Percentiles rank a stretch among this genome's conserved stretches.
These are phyloP conservation scores for Cephus sareptanus DNA, from an alignment of 2,888 invertebrate genomes.

Conservation along the genomic window DNA sequence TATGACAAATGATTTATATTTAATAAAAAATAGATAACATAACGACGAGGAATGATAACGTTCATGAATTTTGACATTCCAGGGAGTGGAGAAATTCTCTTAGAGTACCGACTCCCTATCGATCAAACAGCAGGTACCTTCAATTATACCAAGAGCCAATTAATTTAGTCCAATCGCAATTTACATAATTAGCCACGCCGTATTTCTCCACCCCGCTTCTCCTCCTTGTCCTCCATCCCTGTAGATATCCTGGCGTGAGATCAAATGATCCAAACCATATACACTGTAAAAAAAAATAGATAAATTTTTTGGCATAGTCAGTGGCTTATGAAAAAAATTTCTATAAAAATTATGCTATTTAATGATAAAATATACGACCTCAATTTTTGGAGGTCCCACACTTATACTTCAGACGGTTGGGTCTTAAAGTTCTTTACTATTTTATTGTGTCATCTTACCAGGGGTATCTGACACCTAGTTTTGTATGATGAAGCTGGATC, in stretches of 20 bases:
- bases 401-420: neutral
- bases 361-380: neutral
- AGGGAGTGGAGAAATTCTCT: neutral
- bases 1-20: neutral
- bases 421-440: neutral
- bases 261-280: neutral
- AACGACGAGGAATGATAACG: neutral
- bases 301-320: neutral
- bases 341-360: neutral
- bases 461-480: neutral
- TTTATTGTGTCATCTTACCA: neutral
- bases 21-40: neutral
- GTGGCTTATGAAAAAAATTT: neutral
- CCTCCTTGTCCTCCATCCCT: neutral
- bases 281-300: neutral
- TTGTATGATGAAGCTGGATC: neutral
- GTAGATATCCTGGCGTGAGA: neutral
- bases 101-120: slow-evolving; percentile 30
- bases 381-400: neutral
- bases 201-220: neutral
- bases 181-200: slow-evolving; percentile 40
- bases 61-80: neutral
- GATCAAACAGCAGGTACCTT: slow-evolving; percentile 44
- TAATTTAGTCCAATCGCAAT: slow-evolving; percentile 42
- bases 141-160: slow-evolving; percentile 43